Conservation (phyloP, 2,888 invertebrate genomes). For the Drosophila buzzatii region DNA sequence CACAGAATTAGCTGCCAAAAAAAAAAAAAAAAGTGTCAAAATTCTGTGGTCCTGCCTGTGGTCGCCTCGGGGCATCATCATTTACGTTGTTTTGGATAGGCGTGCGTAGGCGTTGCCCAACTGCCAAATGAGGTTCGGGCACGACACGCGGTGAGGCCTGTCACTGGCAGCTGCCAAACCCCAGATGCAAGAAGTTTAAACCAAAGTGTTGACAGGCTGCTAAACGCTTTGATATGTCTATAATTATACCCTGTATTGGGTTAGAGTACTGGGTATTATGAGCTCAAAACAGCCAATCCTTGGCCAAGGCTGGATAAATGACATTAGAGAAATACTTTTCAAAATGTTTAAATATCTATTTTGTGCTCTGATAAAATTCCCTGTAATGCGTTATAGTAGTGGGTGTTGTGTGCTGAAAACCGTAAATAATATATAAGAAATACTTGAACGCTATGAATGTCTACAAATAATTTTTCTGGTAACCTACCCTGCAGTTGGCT, state of each 20-base stretch:
- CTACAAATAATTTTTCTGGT: no score
- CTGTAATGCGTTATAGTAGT: background rate
- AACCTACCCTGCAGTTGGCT: no score
- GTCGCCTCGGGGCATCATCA: conserved; percentile 53
- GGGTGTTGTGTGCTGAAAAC: no score
- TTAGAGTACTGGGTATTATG: background rate
- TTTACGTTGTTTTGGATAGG: conserved; percentile 27
- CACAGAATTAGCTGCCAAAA: conserved; percentile 62
- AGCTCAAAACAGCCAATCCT: no score
- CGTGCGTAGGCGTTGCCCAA: conserved; percentile 48
- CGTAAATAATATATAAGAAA: no score
- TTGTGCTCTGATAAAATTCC: background rate
- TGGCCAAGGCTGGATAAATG: background rate
- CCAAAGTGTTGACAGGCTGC: conserved; percentile 66
- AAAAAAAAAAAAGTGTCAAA: conserved; percentile 64
- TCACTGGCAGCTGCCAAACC: conserved; percentile 54
- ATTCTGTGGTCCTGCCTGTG: conserved; percentile 51
- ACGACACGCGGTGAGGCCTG: conserved; percentile 63
- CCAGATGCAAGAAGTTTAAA: conserved; percentile 30
- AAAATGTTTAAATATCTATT: background rate
- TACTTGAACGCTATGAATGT: no score
- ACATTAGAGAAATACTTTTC: background rate
- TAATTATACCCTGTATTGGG: conserved; percentile 36
- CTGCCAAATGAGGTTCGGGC: conserved; percentile 67
- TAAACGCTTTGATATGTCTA: conserved; percentile 57